phyloP scores from a whole-genome alignment of 1,140 invertebrate species.

The Chironomus striatipennis region DNA sequence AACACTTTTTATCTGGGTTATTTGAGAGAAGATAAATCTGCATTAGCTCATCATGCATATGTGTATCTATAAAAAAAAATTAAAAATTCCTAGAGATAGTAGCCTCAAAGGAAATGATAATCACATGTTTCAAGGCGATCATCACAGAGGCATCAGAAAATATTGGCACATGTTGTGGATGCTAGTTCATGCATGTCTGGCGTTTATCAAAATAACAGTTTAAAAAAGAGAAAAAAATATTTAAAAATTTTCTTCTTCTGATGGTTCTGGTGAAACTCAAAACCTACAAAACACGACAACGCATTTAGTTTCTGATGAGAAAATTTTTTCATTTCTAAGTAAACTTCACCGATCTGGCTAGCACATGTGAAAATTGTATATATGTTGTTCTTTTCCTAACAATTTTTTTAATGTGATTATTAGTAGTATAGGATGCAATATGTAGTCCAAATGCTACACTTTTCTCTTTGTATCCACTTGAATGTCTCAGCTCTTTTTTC shows the following conservation, averaged over 20 bases:
- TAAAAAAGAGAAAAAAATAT: neutral
- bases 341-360: slow-evolving; percentile 1
- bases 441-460: slow-evolving; percentile 18
- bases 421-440: slow-evolving; percentile 10
- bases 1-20: too few species aligned
- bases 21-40: too few species aligned
- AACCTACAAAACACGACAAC: neutral
- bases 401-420: neutral
- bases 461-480: neutral
- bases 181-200: slow-evolving; percentile 17
- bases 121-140: slow-evolving; percentile 14
- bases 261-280: neutral
- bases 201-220: slow-evolving; percentile 9
- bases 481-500: neutral
- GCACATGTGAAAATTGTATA: neutral
- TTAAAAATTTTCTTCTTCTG: neutral
- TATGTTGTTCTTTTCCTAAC: neutral
- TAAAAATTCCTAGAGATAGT: too few species aligned
- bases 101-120: slow-evolving; percentile 10
- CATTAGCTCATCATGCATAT: too few species aligned
- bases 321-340: neutral
- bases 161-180: slow-evolving; percentile 17
- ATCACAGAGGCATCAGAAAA: neutral
- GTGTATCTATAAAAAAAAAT: too few species aligned
- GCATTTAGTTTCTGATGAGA: slow-evolving; percentile 7